Evolutionary conservation across 1,140 invertebrate genomes (phyloP), one percentile per base, ranked within the genome.

Genomic region (Stegodyphus dumicola): DNA sequence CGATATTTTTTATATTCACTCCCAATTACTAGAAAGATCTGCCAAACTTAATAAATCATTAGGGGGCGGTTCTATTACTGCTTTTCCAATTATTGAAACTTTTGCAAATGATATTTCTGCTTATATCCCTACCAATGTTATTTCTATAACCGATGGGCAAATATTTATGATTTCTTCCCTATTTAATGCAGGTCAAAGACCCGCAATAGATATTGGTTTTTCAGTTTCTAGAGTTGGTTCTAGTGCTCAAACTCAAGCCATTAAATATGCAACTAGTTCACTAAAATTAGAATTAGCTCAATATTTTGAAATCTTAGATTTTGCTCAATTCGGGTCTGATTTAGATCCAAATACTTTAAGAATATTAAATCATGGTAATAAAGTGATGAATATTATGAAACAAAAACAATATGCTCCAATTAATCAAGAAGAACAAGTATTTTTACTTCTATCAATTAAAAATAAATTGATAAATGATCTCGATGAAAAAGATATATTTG

Each of bases 141-240:
- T 87, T 87, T 87, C 86, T 18, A 87, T 87, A 87, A 87, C 86
- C 33, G 86, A 87, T 56, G 86, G 86, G n/a, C 86, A 87, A 79
- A 87, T 87, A 13, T 87, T 87, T 71, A 49, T 87, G 17, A 17
- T 49, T 13, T 53, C 84, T 51, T 18, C 80, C 17, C 56, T 87
- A 66, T 87, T 87, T 80, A 81, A 87, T 48, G 66, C 48, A 53
- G 86, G 86, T 15, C 13, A 49, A 11, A 11, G 85, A 33, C 86
- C 86, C 10, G 86, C 86, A 56, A 54, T 87, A 15, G 54, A 87
- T 52, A 17, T 76, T 13, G 86, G 86, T 56, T 53, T 87, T 10
- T 87, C 86, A 6, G 86, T 87, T 18, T 80, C 74, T 15, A 56
- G 86, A 10, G 86, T 85, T 15, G 86, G 87, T 51, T 53, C 65